Percentiles rank a stretch among this genome's conserved stretches.
These are phyloP conservation scores for Lucilia cuprina DNA, from an alignment of 1,140 invertebrate species.

Conservation along the genomic window DNA sequence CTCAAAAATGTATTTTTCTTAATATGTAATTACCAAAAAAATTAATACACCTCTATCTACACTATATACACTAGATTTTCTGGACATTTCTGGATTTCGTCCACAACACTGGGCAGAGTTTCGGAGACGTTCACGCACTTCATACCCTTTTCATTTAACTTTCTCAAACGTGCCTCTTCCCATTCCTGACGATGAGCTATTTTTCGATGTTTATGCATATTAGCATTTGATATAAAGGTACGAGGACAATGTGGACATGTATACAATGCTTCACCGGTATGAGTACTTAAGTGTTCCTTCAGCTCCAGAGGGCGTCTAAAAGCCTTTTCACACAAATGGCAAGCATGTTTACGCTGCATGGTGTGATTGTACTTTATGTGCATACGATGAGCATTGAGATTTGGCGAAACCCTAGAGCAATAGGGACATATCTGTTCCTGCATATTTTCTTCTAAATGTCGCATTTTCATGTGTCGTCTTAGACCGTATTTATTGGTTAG, in stretches of 20 bases:
- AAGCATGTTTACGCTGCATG: slow-evolving; percentile 48
- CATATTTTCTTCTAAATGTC: slow-evolving; percentile 46
- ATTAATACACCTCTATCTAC: background rate
- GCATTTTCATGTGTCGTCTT: slow-evolving; percentile 54
- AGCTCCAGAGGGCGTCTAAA: slow-evolving; percentile 47
- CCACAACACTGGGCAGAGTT: background rate
- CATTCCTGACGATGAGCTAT: slow-evolving; percentile 55
- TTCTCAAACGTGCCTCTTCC: slow-evolving; percentile 10
- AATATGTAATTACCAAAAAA: too few species aligned
- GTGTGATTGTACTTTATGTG: slow-evolving; percentile 55
- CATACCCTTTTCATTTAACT: background rate
- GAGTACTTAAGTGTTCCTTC: slow-evolving; percentile 58
- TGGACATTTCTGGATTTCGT: background rate
- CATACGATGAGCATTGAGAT: slow-evolving; percentile 54
- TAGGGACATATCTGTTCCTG: slow-evolving; percentile 48
- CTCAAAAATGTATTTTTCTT: too few species aligned
- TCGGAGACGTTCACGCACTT: background rate
- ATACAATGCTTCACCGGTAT: slow-evolving; percentile 54
- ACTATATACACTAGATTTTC: background rate
- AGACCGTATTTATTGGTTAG: slow-evolving; percentile 56
- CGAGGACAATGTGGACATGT: slow-evolving; percentile 54
- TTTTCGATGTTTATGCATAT: slow-evolving; percentile 61
- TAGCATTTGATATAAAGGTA: slow-evolving; percentile 57
- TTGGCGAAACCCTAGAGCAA: slow-evolving; percentile 57
- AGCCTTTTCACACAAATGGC: slow-evolving; percentile 54